A percentile compares a stretch with the other conserved stretches of the same genome.
These are phyloP conservation scores for Drosophila borealis DNA, from an alignment of 2,888 invertebrate species.

Conservation along the genomic window DNA sequence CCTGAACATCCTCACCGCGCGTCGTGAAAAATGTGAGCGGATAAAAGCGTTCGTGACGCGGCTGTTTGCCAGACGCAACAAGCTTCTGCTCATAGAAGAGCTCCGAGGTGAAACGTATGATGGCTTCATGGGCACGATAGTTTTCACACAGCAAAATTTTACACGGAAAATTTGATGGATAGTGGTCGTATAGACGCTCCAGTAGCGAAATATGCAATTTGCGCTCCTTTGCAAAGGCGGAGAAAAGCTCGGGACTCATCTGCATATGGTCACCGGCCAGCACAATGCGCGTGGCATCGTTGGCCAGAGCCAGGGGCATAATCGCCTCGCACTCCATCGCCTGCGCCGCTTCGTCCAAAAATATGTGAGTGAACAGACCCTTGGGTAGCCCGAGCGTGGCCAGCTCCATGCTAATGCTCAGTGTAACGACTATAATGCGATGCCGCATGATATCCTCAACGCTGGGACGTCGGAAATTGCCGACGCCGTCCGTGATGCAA, in stretches of 20 bases:
- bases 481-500: slow-evolving; percentile 88
- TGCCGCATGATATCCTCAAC: slow-evolving; percentile 90
- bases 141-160: slow-evolving; percentile 93
- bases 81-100: slow-evolving; percentile 92
- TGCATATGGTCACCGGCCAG: slow-evolving; percentile 95
- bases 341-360: slow-evolving; percentile 94
- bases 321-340: slow-evolving; percentile 94
- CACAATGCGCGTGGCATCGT: slow-evolving; percentile 90
- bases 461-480: slow-evolving; percentile 89
- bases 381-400: slow-evolving; percentile 89
- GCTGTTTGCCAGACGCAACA: slow-evolving; percentile 90
- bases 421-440: slow-evolving; percentile 91
- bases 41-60: slow-evolving; percentile 89
- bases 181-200: slow-evolving; percentile 91
- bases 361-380: slow-evolving; percentile 90
- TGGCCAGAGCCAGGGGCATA: slow-evolving; percentile 91
- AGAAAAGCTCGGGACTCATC: slow-evolving; percentile 92
- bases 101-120: slow-evolving; percentile 92
- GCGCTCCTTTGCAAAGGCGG: slow-evolving; percentile 89
- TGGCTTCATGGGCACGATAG: slow-evolving; percentile 92
- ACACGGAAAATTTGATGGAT: slow-evolving; percentile 90
- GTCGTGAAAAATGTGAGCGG: slow-evolving; percentile 93
- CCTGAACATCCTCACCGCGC: slow-evolving; percentile 92
- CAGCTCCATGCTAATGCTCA: slow-evolving; percentile 91
- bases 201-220: slow-evolving; percentile 90